Evolutionary conservation across 1,140 invertebrate species (phyloP).

Genomic region (Diachasma alloeum): DNA sequence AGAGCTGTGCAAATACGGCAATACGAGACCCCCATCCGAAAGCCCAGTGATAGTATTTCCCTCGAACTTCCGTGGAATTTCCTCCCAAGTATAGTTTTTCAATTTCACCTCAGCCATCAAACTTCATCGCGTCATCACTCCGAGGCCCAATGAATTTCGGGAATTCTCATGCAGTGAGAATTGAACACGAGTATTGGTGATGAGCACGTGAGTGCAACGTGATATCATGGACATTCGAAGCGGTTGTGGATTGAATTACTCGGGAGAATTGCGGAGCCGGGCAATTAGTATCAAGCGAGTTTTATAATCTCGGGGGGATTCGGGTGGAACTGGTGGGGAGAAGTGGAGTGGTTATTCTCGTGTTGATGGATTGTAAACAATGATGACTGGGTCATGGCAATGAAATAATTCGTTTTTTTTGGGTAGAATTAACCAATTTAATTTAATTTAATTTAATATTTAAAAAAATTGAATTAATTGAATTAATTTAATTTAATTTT

Average conservation of each 20-base stretch:
- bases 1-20: not conserved
- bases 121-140: not conserved
- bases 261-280: not conserved
- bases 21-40: not conserved
- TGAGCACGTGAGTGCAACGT: not conserved
- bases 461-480: no score
- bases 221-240: not conserved
- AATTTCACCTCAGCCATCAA: not conserved
- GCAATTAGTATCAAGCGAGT: not conserved
- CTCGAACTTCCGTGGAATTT: not conserved
- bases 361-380: not conserved
- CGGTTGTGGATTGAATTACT: not conserved
- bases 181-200: not conserved
- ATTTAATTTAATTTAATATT: no score
- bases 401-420: no score
- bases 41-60: not conserved
- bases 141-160: not conserved
- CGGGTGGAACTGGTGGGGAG: not conserved
- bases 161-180: not conserved
- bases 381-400: not conserved
- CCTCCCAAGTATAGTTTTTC: not conserved
- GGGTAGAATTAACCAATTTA: no score
- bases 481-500: no score
- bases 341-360: not conserved
- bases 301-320: not conserved